Evolutionary conservation across 2,888 invertebrate genomes (phyloP).

Genomic region (Meteorus cinctellus): DNA sequence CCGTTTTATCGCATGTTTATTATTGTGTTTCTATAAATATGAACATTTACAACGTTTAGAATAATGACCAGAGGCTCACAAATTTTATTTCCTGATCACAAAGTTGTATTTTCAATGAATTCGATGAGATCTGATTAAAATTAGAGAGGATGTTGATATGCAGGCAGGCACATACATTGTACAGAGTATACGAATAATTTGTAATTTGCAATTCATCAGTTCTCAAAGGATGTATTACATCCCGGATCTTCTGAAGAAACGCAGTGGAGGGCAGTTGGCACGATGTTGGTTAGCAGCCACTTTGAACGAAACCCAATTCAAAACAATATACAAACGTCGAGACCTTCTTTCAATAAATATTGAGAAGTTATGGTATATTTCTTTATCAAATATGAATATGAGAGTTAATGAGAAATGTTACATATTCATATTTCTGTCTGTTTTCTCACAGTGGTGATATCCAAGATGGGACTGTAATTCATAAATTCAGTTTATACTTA

Average conservation of each 20-base stretch:
- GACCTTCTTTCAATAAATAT: conserved; percentile 45
- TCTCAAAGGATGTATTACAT: conserved; percentile 53
- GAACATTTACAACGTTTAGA: no score
- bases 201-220: not conserved
- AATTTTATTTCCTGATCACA: no score
- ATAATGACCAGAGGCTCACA: no score
- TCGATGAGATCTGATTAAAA: no score
- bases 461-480: not conserved
- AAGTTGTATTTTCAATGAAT: no score
- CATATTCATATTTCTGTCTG: not conserved
- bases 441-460: conserved; percentile 43
- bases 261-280: conserved; percentile 47
- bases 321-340: conserved; percentile 22
- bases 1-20: no score
- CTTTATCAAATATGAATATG: not conserved
- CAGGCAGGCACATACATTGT: no score
- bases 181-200: no score
- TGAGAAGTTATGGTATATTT: conserved; percentile 47
- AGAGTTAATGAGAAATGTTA: not conserved
- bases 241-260: conserved; percentile 47
- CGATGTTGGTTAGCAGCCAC: conserved; percentile 57
- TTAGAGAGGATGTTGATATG: no score
- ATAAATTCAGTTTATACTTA: conserved; percentile 51
- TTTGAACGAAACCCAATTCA: conserved; percentile 49
- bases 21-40: no score